Evolutionary conservation across 2,797 vertebrate genomes (phyloP).

Genomic region (Taeniopygia guttata): DNA sequence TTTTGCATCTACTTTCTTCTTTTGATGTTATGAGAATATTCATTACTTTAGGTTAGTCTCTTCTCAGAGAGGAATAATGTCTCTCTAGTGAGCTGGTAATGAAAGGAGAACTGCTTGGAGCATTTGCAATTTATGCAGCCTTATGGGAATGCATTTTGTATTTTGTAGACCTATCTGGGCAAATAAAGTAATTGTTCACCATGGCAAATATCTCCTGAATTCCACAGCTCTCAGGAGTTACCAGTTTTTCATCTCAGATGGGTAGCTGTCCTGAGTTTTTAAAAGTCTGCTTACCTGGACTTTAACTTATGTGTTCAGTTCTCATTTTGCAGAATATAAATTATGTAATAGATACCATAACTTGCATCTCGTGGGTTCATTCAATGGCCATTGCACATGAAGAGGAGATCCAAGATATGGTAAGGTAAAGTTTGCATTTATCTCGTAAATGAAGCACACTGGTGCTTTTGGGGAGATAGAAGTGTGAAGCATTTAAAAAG

Average conservation of each 20-base stretch:
- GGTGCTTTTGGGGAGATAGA: not conserved
- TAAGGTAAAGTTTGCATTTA: not conserved
- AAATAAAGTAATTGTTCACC: not conserved
- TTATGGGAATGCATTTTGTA: not conserved
- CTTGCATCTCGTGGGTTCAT: not conserved
- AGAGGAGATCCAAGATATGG: not conserved
- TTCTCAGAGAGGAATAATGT: not conserved
- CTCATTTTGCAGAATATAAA: not conserved
- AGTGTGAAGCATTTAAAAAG: not conserved
- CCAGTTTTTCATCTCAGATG: not conserved
- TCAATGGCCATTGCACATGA: not conserved
- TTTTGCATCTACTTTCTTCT: not conserved
- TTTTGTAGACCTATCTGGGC: not conserved
- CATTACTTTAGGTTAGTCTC: not conserved
- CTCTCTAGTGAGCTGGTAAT: not conserved
- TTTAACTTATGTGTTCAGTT: not conserved
- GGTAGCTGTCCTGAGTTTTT: not conserved
- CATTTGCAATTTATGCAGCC: not conserved
- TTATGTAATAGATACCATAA: too few species aligned
- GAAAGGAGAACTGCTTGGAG: not conserved
- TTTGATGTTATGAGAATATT: not conserved
- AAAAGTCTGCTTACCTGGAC: not conserved
- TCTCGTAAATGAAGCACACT: not conserved
- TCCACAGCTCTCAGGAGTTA: not conserved
- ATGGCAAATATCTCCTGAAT: not conserved